A percentile compares a stretch with the other conserved stretches of the same genome.
Evolutionary conservation across 2,113 vertebrate species (phyloP).

Genomic region (Mormoops blainvillei): DNA sequence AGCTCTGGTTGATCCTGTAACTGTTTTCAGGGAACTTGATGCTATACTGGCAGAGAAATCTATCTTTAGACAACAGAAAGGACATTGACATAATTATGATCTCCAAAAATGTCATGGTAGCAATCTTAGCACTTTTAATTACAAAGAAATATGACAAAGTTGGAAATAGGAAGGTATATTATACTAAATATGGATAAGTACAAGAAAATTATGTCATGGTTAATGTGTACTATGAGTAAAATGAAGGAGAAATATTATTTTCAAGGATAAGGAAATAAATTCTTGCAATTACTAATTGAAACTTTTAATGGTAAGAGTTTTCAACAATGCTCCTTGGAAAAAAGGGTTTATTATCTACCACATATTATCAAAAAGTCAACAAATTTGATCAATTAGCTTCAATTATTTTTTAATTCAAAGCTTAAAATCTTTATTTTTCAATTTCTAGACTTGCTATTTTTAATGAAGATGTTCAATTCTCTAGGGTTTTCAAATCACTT

Average conservation of each 20-base stretch:
- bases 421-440: not conserved
- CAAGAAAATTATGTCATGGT: not conserved
- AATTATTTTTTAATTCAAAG: constrained; percentile 42
- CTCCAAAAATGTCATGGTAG: not conserved
- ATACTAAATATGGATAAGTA: not conserved
- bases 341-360: not conserved
- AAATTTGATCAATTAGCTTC: not conserved
- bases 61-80: not conserved
- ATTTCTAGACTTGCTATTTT: not conserved
- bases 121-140: not conserved
- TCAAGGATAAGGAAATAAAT: not conserved
- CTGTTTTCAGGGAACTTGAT: not conserved
- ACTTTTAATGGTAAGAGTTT: not conserved
- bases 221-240: not conserved
- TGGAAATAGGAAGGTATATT: not conserved
- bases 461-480: constrained; percentile 42
- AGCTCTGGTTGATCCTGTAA: not conserved
- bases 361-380: constrained; percentile 18
- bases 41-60: not conserved
- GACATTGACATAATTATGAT: not conserved
- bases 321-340: not conserved
- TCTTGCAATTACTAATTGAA: not conserved
- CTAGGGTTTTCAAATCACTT: constrained; percentile 12
- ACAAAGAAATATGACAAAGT: not conserved
- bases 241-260: not conserved